Evolutionary conservation across 1,140 invertebrate genomes (phyloP).

Genomic region (Pogonomyrmex barbatus): DNA sequence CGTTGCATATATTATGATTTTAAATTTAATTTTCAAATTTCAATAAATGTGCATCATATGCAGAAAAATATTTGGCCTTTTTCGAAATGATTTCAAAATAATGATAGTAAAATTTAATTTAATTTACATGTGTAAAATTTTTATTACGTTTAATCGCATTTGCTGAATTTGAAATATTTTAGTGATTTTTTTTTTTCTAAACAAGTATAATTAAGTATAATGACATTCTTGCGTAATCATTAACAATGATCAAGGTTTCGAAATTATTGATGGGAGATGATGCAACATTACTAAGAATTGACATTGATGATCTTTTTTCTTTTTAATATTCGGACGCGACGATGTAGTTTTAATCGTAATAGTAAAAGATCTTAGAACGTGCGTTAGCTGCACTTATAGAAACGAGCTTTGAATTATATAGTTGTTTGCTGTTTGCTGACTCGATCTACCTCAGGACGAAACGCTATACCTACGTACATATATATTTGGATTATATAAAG

Average conservation of each 20-base stretch:
- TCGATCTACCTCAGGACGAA: conserved; percentile 84
- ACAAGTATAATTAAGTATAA: neutral
- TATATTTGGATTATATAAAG: conserved; percentile 37
- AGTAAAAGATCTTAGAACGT: conserved; percentile 42
- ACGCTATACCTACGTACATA: conserved; percentile 72
- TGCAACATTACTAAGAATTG: conserved; percentile 44
- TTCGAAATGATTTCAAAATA: neutral
- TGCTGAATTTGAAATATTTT: neutral
- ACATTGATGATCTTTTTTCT: conserved; percentile 52
- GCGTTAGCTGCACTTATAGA: conserved; percentile 40
- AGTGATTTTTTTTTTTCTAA: neutral
- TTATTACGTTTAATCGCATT: neutral
- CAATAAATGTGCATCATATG: neutral
- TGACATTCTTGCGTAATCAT: neutral
- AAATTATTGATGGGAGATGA: conserved; percentile 51
- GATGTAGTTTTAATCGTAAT: conserved; percentile 49
- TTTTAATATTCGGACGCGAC: conserved; percentile 40
- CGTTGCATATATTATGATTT: conserved; percentile 12
- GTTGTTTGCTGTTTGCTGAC: conserved; percentile 75
- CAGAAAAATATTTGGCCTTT: neutral
- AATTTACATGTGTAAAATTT: conserved; percentile 4
- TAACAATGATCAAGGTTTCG: conserved; percentile 51
- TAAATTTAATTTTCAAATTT: conserved; percentile 30
- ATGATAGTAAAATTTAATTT: neutral
- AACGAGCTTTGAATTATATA: conserved; percentile 55